phyloP scores from a whole-genome alignment of 2,888 invertebrate species.

The Epirrhoe alternata region DNA sequence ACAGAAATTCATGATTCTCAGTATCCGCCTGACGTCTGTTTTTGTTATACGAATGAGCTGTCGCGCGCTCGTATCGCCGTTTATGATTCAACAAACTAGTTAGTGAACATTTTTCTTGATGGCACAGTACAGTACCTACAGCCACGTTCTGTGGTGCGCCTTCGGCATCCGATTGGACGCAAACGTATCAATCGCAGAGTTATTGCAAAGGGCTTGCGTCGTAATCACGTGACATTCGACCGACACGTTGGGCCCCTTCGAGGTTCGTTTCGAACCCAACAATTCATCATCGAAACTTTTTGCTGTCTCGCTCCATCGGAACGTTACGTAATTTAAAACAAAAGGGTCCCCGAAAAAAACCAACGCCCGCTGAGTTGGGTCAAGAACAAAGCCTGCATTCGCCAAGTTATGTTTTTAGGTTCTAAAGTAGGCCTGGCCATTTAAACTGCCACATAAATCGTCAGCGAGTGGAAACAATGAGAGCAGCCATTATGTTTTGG shows the following conservation, averaged over 20 bases:
- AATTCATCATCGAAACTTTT: conserved; percentile 69
- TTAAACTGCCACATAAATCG: conserved; percentile 80
- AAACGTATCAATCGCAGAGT: conserved; percentile 46
- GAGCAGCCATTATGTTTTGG: conserved; percentile 62
- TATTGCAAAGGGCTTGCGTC: conserved; percentile 43
- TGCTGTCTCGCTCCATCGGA: conserved; percentile 59
- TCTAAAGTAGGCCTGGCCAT: conserved; percentile 68
- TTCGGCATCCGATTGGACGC: conserved; percentile 52
- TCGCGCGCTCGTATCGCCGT: background rate
- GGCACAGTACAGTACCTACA: background rate
- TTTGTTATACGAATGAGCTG: background rate
- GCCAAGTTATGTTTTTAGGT: conserved; percentile 71
- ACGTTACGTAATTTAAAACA: conserved; percentile 80
- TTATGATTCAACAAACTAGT: background rate
- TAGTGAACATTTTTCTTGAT: background rate
- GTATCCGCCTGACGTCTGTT: background rate
- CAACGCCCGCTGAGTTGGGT: conserved; percentile 68
- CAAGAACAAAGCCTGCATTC: conserved; percentile 71
- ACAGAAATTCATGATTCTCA: background rate
- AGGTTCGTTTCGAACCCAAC: conserved; percentile 56
- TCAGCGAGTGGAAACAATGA: conserved; percentile 74
- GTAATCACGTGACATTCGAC: conserved; percentile 39
- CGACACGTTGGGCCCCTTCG: conserved; percentile 30
- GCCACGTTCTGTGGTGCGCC: conserved; percentile 24
- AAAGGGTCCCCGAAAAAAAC: conserved; percentile 71